These are phyloP conservation scores for Vespertilio murinus DNA, from an alignment of 2,797 vertebrate species.

Conservation along the genomic window DNA sequence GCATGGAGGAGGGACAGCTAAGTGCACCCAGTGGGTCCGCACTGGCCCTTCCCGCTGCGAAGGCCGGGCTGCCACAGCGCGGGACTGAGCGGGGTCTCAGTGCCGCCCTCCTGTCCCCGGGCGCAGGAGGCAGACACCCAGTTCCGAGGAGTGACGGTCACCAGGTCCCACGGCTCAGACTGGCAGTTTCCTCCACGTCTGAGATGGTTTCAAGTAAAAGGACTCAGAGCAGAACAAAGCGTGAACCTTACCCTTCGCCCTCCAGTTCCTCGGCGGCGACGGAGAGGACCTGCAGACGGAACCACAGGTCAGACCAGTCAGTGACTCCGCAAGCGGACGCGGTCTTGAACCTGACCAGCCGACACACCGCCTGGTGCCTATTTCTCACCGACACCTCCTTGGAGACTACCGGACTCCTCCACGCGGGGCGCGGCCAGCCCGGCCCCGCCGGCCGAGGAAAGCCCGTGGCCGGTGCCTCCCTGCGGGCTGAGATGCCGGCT, in stretches of 20 bases:
- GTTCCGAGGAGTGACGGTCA: neutral
- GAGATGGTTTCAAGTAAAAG: neutral
- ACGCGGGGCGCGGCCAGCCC: neutral
- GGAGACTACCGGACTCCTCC: neutral
- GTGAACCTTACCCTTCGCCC: conserved; percentile 85
- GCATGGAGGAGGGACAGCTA: no score
- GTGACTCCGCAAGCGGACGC: neutral
- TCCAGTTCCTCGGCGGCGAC: conserved; percentile 86
- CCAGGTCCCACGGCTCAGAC: neutral
- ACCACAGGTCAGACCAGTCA: no score
- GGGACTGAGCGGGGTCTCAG: no score
- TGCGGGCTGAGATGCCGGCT: accelerated
- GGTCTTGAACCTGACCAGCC: neutral
- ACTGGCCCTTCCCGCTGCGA: accelerated
- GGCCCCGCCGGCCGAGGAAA: no score
- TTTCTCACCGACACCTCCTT: neutral
- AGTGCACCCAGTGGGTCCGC: no score
- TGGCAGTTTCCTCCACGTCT: neutral
- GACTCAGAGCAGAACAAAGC: neutral
- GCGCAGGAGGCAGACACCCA: neutral
- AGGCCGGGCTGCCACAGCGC: no score
- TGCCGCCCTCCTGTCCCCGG: no score
- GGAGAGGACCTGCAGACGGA: conserved; percentile 81
- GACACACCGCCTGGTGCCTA: neutral
- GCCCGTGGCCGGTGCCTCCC: no score